Evolutionary conservation across 2,797 vertebrate species (phyloP).

Genomic region (Lophotriccus pileatus): DNA sequence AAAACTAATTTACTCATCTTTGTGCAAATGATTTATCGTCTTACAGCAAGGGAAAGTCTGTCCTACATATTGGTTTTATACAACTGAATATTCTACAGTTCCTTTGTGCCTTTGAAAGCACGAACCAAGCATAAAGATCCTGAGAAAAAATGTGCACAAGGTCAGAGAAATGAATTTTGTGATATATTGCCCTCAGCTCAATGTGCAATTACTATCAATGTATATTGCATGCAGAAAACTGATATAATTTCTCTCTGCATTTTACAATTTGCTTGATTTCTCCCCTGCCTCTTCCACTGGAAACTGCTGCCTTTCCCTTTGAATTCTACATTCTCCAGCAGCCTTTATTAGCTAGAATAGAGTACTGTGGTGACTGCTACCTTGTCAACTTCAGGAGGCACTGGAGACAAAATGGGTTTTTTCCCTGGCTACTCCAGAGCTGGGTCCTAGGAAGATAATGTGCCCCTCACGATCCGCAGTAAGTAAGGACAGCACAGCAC

Average conservation of each 20-base stretch:
- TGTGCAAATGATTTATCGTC: neutral
- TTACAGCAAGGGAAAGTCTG: neutral
- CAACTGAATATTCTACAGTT: neutral
- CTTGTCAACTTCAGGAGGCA: neutral
- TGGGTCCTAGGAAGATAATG: neutral
- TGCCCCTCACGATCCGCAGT: fast-evolving
- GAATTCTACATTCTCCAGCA: neutral
- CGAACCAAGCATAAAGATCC: neutral
- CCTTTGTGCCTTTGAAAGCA: neutral
- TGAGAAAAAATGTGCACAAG: neutral
- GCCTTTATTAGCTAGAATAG: neutral
- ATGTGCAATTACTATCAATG: neutral
- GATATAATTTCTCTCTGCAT: neutral
- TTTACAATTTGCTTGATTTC: neutral
- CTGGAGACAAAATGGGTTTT: neutral
- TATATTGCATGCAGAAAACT: neutral
- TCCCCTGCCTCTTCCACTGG: neutral
- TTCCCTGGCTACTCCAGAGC: neutral
- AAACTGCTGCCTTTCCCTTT: neutral
- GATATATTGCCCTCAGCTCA: neutral
- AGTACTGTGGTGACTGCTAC: neutral
- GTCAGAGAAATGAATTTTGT: neutral
- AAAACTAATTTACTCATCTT: neutral
- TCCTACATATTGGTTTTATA: neutral
- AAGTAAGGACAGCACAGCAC: neutral